Conservation (phyloP, 2,888 invertebrate species). For the Noctua janthina region DNA sequence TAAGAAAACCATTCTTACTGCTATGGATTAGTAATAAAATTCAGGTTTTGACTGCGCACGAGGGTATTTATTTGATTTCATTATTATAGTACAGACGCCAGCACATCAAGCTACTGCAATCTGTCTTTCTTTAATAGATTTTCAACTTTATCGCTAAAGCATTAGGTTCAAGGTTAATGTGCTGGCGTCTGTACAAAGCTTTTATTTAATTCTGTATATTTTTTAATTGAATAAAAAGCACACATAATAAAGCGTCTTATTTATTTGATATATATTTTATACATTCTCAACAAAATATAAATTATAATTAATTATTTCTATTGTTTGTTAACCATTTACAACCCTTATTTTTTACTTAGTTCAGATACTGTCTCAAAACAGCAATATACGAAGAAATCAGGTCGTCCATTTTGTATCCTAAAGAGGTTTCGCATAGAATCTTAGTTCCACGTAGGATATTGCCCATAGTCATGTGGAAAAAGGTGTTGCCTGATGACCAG, state of each 20-base stretch:
- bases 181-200: no score
- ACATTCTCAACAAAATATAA: not conserved
- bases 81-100: not conserved
- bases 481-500: slow-evolving; percentile 99
- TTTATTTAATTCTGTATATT: no score
- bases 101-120: no score
- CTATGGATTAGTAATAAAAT: no score
- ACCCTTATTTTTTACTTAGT: slow-evolving; percentile 67
- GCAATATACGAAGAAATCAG: slow-evolving; percentile 97
- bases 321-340: not conserved
- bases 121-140: no score
- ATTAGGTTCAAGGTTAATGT: no score
- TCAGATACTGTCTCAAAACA: slow-evolving; percentile 85
- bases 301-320: not conserved
- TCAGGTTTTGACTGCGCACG: not conserved
- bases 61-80: not conserved
- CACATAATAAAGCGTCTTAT: slow-evolving; percentile 3
- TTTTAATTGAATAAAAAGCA: not conserved
- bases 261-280: slow-evolving; percentile 25
- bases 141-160: no score
- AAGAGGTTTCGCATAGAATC: slow-evolving; percentile 96
- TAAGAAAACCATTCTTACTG: not conserved
- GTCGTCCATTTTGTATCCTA: slow-evolving; percentile 99
- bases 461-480: slow-evolving; percentile 98
- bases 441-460: slow-evolving; percentile 97